Conservation (phyloP, 2,888 invertebrate species). For the Carterocephalus palaemon region DNA sequence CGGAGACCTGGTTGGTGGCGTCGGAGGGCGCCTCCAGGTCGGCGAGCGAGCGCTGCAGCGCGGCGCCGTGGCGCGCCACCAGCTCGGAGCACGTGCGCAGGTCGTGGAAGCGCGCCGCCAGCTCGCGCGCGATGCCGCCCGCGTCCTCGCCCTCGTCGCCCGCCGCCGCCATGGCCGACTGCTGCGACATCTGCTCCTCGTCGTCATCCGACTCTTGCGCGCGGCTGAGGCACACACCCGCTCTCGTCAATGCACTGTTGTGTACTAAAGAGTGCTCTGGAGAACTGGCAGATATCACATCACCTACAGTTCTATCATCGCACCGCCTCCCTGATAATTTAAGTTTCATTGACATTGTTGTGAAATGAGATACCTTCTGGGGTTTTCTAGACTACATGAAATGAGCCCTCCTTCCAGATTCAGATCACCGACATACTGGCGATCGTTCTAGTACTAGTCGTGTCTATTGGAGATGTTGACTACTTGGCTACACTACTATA, state of each 20-base stretch:
- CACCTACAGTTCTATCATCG: neutral
- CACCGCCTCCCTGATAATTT: too few species aligned
- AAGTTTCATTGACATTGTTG: too few species aligned
- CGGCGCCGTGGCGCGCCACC: constrained; percentile 91
- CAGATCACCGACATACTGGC: too few species aligned
- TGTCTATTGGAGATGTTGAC: too few species aligned
- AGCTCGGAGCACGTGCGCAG: constrained; percentile 94
- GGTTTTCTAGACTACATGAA: too few species aligned
- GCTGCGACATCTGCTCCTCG: constrained; percentile 81
- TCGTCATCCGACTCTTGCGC: constrained; percentile 87
- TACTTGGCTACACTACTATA: too few species aligned
- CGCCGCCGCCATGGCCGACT: constrained; percentile 64
- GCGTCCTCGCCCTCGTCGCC: constrained; percentile 79
- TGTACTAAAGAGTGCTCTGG: too few species aligned
- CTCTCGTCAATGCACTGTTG: too few species aligned
- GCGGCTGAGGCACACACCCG: constrained; percentile 65
- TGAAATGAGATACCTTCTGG: too few species aligned
- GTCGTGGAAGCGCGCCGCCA: constrained; percentile 88
- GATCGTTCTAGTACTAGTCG: too few species aligned
- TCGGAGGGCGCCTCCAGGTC: constrained; percentile 87
- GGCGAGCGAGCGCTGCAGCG: constrained; percentile 87
- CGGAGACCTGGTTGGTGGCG: constrained; percentile 93
- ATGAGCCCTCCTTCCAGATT: too few species aligned
- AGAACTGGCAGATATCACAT: too few species aligned
- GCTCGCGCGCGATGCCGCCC: constrained; percentile 82